Evolutionary conservation across 2,113 vertebrate genomes (phyloP).

Genomic region (Grus americana): DNA sequence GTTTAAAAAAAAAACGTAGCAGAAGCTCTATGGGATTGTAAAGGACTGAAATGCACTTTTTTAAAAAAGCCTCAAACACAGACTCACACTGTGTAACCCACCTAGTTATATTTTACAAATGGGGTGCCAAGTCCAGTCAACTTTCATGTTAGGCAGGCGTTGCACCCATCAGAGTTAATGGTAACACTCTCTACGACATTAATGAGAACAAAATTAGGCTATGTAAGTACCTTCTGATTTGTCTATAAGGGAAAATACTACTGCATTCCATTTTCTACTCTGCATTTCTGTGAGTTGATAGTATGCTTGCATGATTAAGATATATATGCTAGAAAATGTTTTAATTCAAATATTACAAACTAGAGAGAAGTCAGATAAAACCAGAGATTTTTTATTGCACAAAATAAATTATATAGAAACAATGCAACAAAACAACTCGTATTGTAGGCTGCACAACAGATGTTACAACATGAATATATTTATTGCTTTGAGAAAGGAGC

Average conservation of each 20-base stretch:
- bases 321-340: not conserved
- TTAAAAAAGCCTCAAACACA: not conserved
- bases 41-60: not conserved
- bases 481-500: slow-evolving; percentile 76
- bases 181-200: not conserved
- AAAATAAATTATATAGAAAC: slow-evolving; percentile 78
- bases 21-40: not conserved
- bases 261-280: not conserved
- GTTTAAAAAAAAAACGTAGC: not conserved
- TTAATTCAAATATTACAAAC: slow-evolving; percentile 31
- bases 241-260: not conserved
- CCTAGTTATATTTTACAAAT: not conserved
- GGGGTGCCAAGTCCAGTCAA: not conserved
- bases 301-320: not conserved
- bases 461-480: slow-evolving; percentile 72
- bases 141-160: not conserved
- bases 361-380: slow-evolving; percentile 55
- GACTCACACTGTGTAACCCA: not conserved
- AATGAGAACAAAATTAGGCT: not conserved
- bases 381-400: slow-evolving; percentile 70
- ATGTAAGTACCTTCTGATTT: not conserved
- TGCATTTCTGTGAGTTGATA: not conserved
- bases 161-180: not conserved
- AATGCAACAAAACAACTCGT: slow-evolving; percentile 66
- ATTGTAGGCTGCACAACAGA: slow-evolving; percentile 65